Percentiles rank a stretch among this genome's conserved stretches.
Evolutionary conservation across 2,888 invertebrate genomes (phyloP).

Genomic region (Rhimphoctona megacephalus): DNA sequence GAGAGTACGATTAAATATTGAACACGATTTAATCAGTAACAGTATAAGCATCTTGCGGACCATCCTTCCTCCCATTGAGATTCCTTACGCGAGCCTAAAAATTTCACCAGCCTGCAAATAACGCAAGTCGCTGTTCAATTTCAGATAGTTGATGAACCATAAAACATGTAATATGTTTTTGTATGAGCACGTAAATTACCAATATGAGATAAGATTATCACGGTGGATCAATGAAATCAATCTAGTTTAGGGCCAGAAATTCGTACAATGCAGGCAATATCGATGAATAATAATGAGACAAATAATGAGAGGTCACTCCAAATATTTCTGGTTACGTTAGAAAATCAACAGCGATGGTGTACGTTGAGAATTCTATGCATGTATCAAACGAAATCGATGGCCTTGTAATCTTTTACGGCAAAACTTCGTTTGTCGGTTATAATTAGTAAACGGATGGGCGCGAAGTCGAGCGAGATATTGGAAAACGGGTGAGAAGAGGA

Average conservation of each 20-base stretch:
- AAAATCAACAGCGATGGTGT: not conserved
- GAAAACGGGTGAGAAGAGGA: not conserved
- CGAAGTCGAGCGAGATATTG: conserved; percentile 26
- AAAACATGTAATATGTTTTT: no score
- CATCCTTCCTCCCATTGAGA: no score
- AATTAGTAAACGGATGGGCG: conserved; percentile 12
- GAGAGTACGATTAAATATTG: no score
- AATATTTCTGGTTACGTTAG: conserved; percentile 13
- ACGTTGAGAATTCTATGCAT: conserved; percentile 11
- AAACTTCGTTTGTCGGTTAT: conserved; percentile 5
- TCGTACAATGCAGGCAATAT: conserved; percentile 3
- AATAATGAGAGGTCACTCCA: conserved; percentile 33
- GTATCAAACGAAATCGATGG: not conserved
- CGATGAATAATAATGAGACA: conserved; percentile 64
- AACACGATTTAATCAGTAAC: no score
- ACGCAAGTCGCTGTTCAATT: no score
- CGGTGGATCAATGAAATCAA: conserved; percentile 18
- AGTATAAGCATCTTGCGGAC: no score
- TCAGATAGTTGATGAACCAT: no score
- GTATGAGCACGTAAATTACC: no score
- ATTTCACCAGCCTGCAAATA: no score
- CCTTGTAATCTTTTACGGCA: not conserved
- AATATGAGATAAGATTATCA: no score
- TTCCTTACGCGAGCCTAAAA: no score
- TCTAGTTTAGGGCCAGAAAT: not conserved